Evolutionary conservation across 2,888 invertebrate genomes (phyloP).

Genomic region (Lasioglossum calceatum): DNA sequence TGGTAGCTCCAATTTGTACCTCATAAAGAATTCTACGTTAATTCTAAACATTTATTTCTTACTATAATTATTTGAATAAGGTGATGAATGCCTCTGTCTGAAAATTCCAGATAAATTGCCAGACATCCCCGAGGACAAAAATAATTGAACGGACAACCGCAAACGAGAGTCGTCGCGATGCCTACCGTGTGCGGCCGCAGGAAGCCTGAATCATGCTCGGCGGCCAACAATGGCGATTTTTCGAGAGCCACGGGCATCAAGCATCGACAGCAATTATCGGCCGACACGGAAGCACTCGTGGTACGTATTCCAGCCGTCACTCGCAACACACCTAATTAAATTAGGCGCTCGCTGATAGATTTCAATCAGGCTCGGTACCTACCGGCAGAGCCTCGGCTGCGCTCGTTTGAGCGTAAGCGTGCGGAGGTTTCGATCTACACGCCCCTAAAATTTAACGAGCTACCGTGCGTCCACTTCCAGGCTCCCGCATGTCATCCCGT

Average conservation of each 20-base stretch:
- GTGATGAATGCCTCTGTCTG: too few species aligned
- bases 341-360: slow-evolving; percentile 76
- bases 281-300: slow-evolving; percentile 45
- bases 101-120: too few species aligned
- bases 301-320: slow-evolving; percentile 45
- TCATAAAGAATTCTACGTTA: too few species aligned
- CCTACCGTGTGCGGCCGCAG: not conserved
- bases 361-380: slow-evolving; percentile 71
- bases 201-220: not conserved
- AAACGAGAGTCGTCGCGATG: not conserved
- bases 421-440: slow-evolving; percentile 67
- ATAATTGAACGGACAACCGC: not conserved
- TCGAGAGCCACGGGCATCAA: not conserved
- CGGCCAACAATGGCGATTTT: slow-evolving; percentile 10
- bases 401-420: slow-evolving; percentile 64
- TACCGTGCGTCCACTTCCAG: slow-evolving; percentile 65
- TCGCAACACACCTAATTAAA: slow-evolving; percentile 73
- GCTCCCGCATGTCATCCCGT: slow-evolving; percentile 71
- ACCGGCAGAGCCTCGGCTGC: slow-evolving; percentile 49
- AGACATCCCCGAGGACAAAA: too few species aligned
- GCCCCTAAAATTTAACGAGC: slow-evolving; percentile 78
- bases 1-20: too few species aligned
- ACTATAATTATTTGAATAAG: too few species aligned
- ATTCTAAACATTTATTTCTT: too few species aligned
- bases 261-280: slow-evolving; percentile 44